Evolutionary conservation across 2,113 vertebrate species (phyloP), one percentile per base, ranked within the genome.

Genomic region (Prochilodus magdalenae): DNA sequence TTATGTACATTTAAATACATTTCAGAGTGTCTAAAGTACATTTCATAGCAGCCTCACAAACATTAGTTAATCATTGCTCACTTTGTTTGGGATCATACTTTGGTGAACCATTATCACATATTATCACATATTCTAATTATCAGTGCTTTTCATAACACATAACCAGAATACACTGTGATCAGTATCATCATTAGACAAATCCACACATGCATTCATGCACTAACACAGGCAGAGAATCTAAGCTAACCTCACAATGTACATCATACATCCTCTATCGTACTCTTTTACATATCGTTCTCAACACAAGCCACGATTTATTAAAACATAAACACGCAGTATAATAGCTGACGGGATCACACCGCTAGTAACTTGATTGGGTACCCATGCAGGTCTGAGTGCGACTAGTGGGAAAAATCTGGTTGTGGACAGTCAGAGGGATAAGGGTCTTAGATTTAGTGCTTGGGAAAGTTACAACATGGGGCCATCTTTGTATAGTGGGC

Each of bases 141-240:
- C 33, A 36, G 6, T 8, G 4, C 40, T 44, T 44, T 44, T 44
- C 11, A 44, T 44, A 44, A 44, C 40, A 44, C 40, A 8, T 44
- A 8, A 78, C 1, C 4, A 15, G 22, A 47, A 3, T n/a, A 2
- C 14, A 53, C 66, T 78, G 15, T 26, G 29, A 51, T 81, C 20
- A 27, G 57, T 27, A 51, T 51, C 49, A 51, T 51, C 18, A 18
- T 51, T 18, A 51, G 49, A 51, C 49, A 51, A 51, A 51, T 51
- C 49, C 49, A 51, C 3, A 51, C 49, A 87, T 87, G 83, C 83
- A 83, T 24, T 55, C 77, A 83, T 83, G 83, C 83, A 80, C 62
- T 74, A 60, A 79, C 51, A 84, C 66, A 69, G 29, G 30, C 65
- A 36, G 29, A 59, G 40, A 63, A 26, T 66, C 40, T 65, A 4